Evolutionary conservation across 2,113 vertebrate genomes (phyloP).

Genomic region (Plectropomus leopardus): DNA sequence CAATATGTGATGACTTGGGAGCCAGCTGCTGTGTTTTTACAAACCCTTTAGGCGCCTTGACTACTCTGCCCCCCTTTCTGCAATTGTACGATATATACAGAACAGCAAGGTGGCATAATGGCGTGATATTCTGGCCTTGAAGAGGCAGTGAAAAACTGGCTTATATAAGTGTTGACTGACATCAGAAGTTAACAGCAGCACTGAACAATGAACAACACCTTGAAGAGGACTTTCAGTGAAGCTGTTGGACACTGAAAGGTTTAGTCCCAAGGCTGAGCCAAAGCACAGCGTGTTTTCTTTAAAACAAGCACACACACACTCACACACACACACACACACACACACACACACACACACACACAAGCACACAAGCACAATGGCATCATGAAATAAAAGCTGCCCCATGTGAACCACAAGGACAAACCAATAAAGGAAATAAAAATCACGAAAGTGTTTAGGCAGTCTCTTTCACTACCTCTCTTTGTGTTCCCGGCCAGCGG

Average conservation of each 20-base stretch:
- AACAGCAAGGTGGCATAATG: too few relatives aligned
- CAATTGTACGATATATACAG: too few relatives aligned
- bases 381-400: constrained; percentile 36
- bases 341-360: not conserved
- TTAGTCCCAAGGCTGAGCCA: not conserved
- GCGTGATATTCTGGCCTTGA: too few relatives aligned
- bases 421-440: constrained; percentile 39
- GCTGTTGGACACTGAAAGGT: not conserved
- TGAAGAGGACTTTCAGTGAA: constrained; percentile 11
- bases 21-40: too few relatives aligned
- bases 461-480: not conserved
- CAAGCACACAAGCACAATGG: not conserved
- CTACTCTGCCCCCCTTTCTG: too few relatives aligned
- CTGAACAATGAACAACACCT: not conserved
- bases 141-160: too few relatives aligned
- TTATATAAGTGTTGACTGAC: not conserved
- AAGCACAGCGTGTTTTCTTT: constrained; percentile 14
- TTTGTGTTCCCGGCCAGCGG: constrained; percentile 23
- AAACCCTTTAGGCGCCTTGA: too few relatives aligned
- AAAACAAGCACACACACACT: not conserved
- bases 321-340: not conserved
- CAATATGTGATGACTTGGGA: too few relatives aligned
- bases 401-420: constrained; percentile 41
- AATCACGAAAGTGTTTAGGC: constrained; percentile 21
- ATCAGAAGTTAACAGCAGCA: constrained; percentile 5